Evolutionary conservation across 1,140 invertebrate genomes (phyloP).

Genomic region (Oscheius sp.): DNA sequence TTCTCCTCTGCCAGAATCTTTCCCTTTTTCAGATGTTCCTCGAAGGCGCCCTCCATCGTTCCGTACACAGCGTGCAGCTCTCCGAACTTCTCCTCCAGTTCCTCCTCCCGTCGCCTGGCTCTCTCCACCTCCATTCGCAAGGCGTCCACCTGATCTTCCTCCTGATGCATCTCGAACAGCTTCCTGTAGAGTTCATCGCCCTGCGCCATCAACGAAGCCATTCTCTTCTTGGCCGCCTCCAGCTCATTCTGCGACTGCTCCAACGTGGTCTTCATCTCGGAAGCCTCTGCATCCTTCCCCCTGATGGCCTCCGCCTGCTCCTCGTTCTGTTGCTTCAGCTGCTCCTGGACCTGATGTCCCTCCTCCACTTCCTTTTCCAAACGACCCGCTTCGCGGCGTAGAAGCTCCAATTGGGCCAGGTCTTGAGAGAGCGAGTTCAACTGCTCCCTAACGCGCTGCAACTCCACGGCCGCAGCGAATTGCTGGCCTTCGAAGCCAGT

Average conservation of each 20-base stretch:
- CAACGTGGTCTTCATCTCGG: not conserved
- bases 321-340: not conserved
- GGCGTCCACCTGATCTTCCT: not conserved
- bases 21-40: not conserved
- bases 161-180: too few relatives aligned
- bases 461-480: too few relatives aligned
- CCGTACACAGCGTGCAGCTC: too few relatives aligned
- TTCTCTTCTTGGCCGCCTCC: not conserved
- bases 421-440: too few relatives aligned
- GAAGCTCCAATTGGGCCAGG: too few relatives aligned
- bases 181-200: not conserved
- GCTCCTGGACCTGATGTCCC: not conserved
- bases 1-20: not conserved
- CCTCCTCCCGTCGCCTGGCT: too few relatives aligned
- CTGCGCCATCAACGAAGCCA: not conserved
- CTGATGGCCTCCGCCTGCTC: not conserved
- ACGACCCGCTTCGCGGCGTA: too few relatives aligned
- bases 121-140: not conserved
- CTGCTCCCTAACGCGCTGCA: too few relatives aligned
- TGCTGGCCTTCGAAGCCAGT: too few relatives aligned
- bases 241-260: not conserved
- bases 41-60: too few relatives aligned
- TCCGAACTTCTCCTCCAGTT: not conserved
- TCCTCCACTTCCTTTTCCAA: too few relatives aligned
- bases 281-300: not conserved